Base-by-base conservation (phyloP, 2,797 vertebrate species). In the Clarias platycephalus region DNA sequence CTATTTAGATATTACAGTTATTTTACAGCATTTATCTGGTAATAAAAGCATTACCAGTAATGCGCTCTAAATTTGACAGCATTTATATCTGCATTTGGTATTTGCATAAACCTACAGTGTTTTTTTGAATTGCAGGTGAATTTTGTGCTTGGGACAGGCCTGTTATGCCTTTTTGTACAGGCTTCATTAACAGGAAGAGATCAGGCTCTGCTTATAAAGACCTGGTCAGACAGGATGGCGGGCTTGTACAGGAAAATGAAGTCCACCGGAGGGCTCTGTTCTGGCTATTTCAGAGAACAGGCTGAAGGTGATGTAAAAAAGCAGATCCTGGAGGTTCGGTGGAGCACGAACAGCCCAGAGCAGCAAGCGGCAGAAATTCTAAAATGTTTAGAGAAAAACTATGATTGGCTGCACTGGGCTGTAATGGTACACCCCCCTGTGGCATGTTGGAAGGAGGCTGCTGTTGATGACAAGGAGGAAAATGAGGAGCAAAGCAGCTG, bases 401-500 rank as follows among this genome's bases (percentile, higher is more conserved):
- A 94, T 0, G 93, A 95, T 70, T 94, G 94, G 94, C 90, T 94
- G 81, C 92, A 91, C 88, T 96, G 94, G 94, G 94, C 93, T 0
- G 94, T 95, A 83, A 94, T 94, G 93, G 91, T 93, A 28, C 93
- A 93, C 86, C 91, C 91, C 0, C 84, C 90, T 0, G 84, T 88
- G 7, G 88, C 83, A 1, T 60, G 82, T 24, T 13, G 31, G 86
- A 88, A 91, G 57, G 90, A 89, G 0, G 86, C 85, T 49, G 66
- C 88, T 20, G 86, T 57, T 64, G 88, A 80, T 22, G 90, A 62
- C 0, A 85, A 84, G 77, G 85, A 76, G 31, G 40, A 1, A 34
- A 74, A 26, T 18, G 83, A 86, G 74, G 37, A 75, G n/a, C 60
- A 66, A 60, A 44, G 24, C 24, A 60, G 28, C 4, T 49, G 34